Conservation (phyloP, 2,797 vertebrate species). For the Myotis pilosus region DNA sequence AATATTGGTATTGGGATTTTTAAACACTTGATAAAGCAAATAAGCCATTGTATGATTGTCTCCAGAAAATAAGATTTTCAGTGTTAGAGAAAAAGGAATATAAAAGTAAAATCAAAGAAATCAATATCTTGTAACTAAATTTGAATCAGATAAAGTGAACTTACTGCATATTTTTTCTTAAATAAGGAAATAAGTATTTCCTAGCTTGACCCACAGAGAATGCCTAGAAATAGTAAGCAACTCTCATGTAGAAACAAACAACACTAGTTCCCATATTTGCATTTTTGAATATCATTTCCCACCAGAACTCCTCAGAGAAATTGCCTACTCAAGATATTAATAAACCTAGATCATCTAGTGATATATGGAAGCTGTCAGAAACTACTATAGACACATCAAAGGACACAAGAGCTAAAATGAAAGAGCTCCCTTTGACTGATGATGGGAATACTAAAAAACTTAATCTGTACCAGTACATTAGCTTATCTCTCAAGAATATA, state of each 20-base stretch:
- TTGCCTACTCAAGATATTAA: background rate
- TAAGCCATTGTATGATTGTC: background rate
- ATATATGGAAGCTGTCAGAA: background rate
- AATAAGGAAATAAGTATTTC: background rate
- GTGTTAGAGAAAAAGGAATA: background rate
- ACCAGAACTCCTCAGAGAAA: background rate
- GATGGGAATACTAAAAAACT: background rate
- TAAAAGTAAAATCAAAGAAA: background rate
- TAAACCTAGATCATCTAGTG: background rate
- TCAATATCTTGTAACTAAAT: background rate
- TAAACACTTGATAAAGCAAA: constrained; percentile 3
- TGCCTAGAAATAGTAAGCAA: background rate
- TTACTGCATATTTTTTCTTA: background rate
- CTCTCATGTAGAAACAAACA: background rate
- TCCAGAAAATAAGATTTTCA: background rate
- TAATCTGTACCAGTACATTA: background rate
- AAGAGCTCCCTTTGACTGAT: background rate
- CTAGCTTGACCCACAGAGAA: background rate
- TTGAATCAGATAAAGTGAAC: background rate
- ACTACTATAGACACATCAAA: background rate
- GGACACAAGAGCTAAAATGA: background rate
- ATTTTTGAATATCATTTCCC: constrained; percentile 10
- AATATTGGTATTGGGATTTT: background rate
- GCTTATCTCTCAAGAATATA: background rate
- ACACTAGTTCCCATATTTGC: background rate